These are phyloP conservation scores for Eristalis arbustorum DNA, from an alignment of 2,888 invertebrate genomes.

Conservation along the genomic window DNA sequence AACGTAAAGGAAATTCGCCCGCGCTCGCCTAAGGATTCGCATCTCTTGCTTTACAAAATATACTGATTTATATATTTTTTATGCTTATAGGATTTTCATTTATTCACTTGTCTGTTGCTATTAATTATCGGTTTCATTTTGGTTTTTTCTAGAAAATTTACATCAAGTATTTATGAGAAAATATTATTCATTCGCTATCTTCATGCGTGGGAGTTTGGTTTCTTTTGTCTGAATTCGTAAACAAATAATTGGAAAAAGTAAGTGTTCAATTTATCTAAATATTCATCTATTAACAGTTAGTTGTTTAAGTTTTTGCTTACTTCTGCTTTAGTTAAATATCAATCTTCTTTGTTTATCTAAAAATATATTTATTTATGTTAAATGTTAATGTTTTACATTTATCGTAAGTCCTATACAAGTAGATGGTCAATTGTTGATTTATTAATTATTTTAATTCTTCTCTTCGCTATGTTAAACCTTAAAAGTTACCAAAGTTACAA, in stretches of 20 bases:
- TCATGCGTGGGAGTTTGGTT: conserved; percentile 4
- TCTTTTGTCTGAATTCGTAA: conserved; percentile 28
- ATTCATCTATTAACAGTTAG: conserved; percentile 49
- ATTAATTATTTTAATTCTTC: background rate
- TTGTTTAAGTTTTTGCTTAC: conserved; percentile 7
- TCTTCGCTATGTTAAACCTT: conserved; percentile 28
- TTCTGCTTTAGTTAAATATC: conserved; percentile 41
- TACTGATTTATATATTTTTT: conserved; percentile 12
- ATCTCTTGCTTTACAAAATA: conserved; percentile 55
- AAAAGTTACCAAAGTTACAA: conserved; percentile 41
- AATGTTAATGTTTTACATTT: conserved; percentile 39
- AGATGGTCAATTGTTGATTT: conserved; percentile 68
- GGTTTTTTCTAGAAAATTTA: conserved; percentile 14
- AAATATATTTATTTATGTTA: conserved; percentile 52
- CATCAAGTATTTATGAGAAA: conserved; percentile 40
- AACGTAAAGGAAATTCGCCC: background rate
- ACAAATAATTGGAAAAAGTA: conserved; percentile 32
- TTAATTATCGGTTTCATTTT: background rate
- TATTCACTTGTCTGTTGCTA: conserved; percentile 1
- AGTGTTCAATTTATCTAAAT: conserved; percentile 31
- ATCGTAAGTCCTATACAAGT: conserved; percentile 58
- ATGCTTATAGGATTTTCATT: conserved; percentile 54
- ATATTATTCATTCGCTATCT: conserved; percentile 24
- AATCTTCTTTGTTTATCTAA: conserved; percentile 60
- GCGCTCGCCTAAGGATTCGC: background rate